A percentile compares a stretch with the other conserved stretches of the same genome.
Conservation (phyloP, 2,113 vertebrate species). For the Gymnarchus niloticus region DNA sequence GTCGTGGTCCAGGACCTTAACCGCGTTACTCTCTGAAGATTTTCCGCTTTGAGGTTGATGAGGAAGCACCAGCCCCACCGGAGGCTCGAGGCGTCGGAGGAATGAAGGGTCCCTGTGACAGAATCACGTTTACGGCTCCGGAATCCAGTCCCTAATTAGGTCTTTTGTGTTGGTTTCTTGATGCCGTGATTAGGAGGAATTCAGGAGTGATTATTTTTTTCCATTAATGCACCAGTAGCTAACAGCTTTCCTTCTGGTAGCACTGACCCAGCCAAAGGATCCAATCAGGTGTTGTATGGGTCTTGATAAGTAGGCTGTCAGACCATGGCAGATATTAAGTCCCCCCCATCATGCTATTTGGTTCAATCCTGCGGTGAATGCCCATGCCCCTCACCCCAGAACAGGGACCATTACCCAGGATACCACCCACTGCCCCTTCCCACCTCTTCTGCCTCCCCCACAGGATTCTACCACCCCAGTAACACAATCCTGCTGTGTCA, state of each 20-base stretch:
- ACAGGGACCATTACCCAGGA: not conserved
- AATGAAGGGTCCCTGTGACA: not conserved
- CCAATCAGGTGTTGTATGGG: conserved; percentile 42
- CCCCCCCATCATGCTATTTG: conserved; percentile 29
- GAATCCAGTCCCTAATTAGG: too few relatives aligned
- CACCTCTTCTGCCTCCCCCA: not conserved
- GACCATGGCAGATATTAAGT: conserved; percentile 61
- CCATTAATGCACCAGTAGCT: too few relatives aligned
- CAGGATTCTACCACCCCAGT: not conserved
- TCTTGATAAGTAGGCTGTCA: conserved; percentile 58
- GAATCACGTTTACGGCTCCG: too few relatives aligned
- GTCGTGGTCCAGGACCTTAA: not conserved
- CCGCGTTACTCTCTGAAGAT: not conserved
- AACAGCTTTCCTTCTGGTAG: too few relatives aligned
- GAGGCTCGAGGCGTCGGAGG: not conserved
- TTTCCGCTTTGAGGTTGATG: not conserved
- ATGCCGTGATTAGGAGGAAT: too few relatives aligned
- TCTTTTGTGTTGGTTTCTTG: too few relatives aligned
- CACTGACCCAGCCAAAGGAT: too few relatives aligned
- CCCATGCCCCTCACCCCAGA: conserved; percentile 10
- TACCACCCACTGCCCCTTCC: not conserved
- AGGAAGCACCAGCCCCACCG: not conserved
- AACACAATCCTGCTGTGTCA: not conserved
- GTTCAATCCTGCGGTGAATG: conserved; percentile 17
- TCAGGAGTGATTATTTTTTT: too few relatives aligned